These are phyloP conservation scores for Colostygia pectinataria DNA, from an alignment of 2,888 invertebrate genomes.

Conservation along the genomic window DNA sequence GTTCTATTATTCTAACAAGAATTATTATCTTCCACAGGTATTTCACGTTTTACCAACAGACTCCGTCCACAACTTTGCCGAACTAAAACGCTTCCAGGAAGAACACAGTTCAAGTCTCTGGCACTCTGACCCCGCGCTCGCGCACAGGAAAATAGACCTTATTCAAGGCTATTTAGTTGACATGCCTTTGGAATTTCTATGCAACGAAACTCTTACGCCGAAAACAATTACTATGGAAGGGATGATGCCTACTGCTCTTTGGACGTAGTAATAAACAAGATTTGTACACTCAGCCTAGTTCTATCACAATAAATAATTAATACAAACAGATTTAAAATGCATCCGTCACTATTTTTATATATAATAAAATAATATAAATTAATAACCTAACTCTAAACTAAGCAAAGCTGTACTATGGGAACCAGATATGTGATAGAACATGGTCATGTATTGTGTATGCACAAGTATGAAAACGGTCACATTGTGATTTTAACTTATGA, in stretches of 20 bases:
- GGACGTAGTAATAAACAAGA: slow-evolving; percentile 93
- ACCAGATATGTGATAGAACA: too few relatives aligned
- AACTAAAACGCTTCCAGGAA: slow-evolving; percentile 89
- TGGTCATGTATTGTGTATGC: too few relatives aligned
- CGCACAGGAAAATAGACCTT: slow-evolving; percentile 87
- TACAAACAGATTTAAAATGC: too few relatives aligned
- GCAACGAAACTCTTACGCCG: slow-evolving; percentile 92
- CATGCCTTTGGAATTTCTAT: slow-evolving; percentile 94
- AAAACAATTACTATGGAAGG: slow-evolving; percentile 93
- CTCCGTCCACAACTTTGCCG: slow-evolving; percentile 88
- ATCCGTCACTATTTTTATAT: too few relatives aligned
- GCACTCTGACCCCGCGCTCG: slow-evolving; percentile 87
- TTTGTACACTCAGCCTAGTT: too few relatives aligned
- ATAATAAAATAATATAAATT: too few relatives aligned
- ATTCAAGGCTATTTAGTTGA: slow-evolving; percentile 94
- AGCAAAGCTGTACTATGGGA: too few relatives aligned
- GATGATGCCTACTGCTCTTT: slow-evolving; percentile 95
- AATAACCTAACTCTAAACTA: too few relatives aligned
- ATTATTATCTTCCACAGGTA: slow-evolving; percentile 76
- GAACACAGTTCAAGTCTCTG: slow-evolving; percentile 85
- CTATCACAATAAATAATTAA: too few relatives aligned
- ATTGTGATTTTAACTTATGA: too few relatives aligned
- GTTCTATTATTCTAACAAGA: too few relatives aligned
- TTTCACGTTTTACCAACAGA: slow-evolving; percentile 96
- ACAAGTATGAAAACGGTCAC: too few relatives aligned